Conservation (phyloP, 1,140 invertebrate species). For the Psilanteris sp. region DNA sequence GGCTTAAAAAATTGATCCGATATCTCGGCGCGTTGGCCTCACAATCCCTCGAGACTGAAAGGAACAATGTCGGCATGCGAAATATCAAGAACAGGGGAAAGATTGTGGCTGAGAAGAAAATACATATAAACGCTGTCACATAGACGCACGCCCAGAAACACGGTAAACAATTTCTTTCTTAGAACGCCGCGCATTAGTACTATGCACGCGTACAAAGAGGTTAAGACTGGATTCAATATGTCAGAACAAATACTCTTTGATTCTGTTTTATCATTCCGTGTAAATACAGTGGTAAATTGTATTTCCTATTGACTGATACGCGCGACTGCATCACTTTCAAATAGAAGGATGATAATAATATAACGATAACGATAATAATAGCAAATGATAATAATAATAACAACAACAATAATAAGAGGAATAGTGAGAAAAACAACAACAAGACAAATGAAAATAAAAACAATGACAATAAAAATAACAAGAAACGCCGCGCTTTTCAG, state of each 20-base stretch:
- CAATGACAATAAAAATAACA: no score
- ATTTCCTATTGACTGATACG: conserved; percentile 33
- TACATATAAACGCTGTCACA: conserved; percentile 18
- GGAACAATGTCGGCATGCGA: conserved; percentile 76
- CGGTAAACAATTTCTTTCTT: conserved; percentile 54
- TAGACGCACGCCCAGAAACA: conserved; percentile 11
- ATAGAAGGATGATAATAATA: no score
- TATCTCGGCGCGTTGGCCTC: conserved; percentile 77
- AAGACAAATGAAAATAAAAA: no score
- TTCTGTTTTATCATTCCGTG: conserved; percentile 10
- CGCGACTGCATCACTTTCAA: no score
- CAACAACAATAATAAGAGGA: no score
- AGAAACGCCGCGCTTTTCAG: no score
- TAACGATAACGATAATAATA: no score
- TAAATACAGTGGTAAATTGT: conserved; percentile 42
- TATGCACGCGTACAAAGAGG: conserved; percentile 19
- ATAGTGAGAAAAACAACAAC: no score
- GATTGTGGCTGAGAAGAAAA: conserved; percentile 52
- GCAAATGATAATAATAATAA: no score
- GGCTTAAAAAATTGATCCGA: conserved; percentile 76
- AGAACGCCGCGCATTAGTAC: conserved; percentile 33
- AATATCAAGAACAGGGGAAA: conserved; percentile 63
- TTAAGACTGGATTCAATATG: conserved; percentile 52
- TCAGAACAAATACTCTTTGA: conserved; percentile 30
- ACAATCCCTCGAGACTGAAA: conserved; percentile 76